phyloP scores from a whole-genome alignment of 2,797 vertebrate genomes.

The Tapirus indicus region DNA sequence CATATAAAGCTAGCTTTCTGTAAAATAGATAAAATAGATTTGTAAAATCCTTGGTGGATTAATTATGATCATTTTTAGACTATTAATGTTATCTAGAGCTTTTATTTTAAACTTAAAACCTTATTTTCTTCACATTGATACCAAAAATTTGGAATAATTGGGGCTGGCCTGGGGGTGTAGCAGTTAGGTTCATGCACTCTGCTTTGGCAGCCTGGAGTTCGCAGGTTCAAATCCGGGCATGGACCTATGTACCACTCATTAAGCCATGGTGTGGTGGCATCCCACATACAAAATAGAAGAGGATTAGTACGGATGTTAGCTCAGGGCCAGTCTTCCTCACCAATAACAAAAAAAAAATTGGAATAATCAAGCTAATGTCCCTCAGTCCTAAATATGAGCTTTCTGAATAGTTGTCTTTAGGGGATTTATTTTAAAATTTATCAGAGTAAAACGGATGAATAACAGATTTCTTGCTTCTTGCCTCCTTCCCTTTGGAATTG shows the following conservation, averaged over 20 bases:
- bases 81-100: not conserved
- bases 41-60: not conserved
- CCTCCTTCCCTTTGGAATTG: not conserved
- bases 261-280: no score
- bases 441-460: not conserved
- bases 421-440: slow-evolving; percentile 36
- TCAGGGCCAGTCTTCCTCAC: no score
- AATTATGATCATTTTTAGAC: not conserved
- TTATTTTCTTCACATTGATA: not conserved
- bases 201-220: no score
- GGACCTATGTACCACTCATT: no score
- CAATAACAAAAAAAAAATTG: not conserved
- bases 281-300: no score
- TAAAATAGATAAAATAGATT: not conserved
- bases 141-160: not conserved
- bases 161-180: no score
- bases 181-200: no score
- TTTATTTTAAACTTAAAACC: slow-evolving; percentile 44
- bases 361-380: not conserved
- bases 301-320: no score
- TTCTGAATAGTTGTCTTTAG: slow-evolving; percentile 1
- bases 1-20: not conserved
- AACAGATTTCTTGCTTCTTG: not conserved
- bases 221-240: no score
- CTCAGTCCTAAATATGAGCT: slow-evolving; percentile 23